Conservation (phyloP, 2,113 vertebrate genomes). For the Xiphophorus hellerii region DNA sequence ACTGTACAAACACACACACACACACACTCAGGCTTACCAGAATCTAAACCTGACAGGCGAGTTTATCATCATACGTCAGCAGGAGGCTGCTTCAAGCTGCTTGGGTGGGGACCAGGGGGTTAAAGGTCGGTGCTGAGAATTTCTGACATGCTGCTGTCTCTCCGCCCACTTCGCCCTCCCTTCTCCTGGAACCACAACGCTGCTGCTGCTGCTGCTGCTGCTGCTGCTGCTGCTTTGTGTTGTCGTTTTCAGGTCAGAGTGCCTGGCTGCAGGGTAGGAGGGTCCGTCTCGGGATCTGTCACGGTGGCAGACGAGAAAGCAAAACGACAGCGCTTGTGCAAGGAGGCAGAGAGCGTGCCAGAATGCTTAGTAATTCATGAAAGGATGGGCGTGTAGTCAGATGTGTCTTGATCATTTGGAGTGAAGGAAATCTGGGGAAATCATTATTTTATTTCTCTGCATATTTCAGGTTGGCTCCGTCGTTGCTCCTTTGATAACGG, state of each 20-base stretch:
- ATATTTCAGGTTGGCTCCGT: conserved; percentile 59
- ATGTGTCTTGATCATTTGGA: not conserved
- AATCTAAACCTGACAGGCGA: conserved; percentile 61
- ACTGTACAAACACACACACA: not conserved
- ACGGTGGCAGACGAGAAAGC: not conserved
- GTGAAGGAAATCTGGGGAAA: not conserved
- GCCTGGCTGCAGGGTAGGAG: not conserved
- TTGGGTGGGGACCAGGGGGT: conserved; percentile 66
- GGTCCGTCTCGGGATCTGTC: conserved; percentile 15
- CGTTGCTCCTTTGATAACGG: conserved; percentile 52
- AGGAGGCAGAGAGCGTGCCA: not conserved
- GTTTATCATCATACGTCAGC: conserved; percentile 59
- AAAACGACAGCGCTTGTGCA: not conserved
- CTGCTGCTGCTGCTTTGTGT: conserved; percentile 26
- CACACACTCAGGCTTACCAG: not conserved
- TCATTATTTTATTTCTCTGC: conserved; percentile 15
- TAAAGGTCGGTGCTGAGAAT: conserved; percentile 65
- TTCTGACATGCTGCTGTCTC: conserved; percentile 63
- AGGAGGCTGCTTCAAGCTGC: conserved; percentile 57
- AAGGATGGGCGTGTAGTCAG: not conserved
- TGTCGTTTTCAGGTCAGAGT: conserved; percentile 45
- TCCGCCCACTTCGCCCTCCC: not conserved
- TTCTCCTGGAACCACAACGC: conserved; percentile 14
- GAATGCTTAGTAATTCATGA: conserved; percentile 16
- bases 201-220: not conserved